Conservation (phyloP, 2,797 vertebrate species). For the Morus bassanus region DNA sequence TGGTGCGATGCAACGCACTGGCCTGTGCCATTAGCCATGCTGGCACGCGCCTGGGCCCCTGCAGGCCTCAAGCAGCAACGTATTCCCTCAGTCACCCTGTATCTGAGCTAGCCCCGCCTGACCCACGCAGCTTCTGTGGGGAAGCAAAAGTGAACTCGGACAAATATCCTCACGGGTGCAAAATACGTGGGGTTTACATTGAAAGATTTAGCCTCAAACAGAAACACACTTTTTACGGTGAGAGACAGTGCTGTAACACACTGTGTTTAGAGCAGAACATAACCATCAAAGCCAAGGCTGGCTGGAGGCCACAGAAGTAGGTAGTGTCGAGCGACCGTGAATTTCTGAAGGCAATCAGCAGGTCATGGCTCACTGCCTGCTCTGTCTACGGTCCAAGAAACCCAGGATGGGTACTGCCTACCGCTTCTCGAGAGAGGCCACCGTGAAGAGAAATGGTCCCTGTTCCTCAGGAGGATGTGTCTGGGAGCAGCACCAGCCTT, state of each 20-base stretch:
- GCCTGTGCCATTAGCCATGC: no score
- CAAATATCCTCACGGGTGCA: background rate
- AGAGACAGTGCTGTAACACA: background rate
- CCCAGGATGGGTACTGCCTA: no score
- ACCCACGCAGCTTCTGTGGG: background rate
- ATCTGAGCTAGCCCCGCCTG: background rate
- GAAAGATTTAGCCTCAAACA: background rate
- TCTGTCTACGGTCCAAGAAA: background rate
- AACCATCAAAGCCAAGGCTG: accelerated
- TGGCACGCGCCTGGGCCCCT: background rate
- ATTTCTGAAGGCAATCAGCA: background rate
- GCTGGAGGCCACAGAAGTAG: background rate
- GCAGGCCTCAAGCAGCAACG: background rate
- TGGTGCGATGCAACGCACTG: accelerated
- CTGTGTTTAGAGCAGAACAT: background rate
- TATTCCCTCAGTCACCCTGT: background rate
- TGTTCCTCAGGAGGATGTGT: background rate
- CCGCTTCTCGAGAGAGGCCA: background rate
- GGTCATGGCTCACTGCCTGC: accelerated
- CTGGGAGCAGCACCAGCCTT: background rate
- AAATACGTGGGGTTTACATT: accelerated
- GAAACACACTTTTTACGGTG: background rate
- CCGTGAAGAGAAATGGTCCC: accelerated
- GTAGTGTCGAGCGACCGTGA: no score
- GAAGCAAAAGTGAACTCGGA: background rate